phyloP scores from a whole-genome alignment of 2,113 vertebrate species.

The Helogale parvula region DNA sequence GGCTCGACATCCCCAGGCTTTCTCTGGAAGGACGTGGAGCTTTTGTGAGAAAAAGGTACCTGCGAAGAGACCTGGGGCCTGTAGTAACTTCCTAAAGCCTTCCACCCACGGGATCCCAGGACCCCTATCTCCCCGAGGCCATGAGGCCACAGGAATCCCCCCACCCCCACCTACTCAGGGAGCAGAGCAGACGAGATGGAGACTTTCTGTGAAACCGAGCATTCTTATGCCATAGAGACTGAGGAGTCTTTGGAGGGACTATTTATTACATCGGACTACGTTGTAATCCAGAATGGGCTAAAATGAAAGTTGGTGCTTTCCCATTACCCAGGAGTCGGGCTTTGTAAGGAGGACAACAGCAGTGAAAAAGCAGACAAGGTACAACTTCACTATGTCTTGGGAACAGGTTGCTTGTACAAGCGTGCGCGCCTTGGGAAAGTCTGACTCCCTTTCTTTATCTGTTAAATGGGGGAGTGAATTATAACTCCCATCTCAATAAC shows the following conservation, averaged over 20 bases:
- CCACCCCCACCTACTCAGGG: background rate
- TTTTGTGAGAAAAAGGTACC: background rate
- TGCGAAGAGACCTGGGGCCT: background rate
- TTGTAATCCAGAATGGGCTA: constrained; percentile 29
- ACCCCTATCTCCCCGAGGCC: background rate
- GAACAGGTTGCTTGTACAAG: background rate
- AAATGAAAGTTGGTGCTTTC: background rate
- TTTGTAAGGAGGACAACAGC: background rate
- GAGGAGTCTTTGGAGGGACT: background rate
- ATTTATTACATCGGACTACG: constrained; percentile 18
- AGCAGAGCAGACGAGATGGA: background rate
- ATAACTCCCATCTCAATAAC: background rate
- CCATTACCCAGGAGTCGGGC: background rate
- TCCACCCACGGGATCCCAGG: background rate
- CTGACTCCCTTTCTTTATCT: background rate
- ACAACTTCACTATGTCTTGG: background rate
- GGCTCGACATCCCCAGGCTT: no score
- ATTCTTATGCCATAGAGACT: background rate
- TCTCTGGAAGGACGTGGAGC: background rate
- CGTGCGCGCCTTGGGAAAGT: background rate
- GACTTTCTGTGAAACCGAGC: background rate
- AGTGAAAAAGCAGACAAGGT: background rate
- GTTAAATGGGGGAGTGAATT: background rate
- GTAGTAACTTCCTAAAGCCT: background rate
- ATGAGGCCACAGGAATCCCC: background rate